Evolutionary conservation across 2,113 vertebrate genomes (phyloP).

Genomic region (Psittacus erithacus): DNA sequence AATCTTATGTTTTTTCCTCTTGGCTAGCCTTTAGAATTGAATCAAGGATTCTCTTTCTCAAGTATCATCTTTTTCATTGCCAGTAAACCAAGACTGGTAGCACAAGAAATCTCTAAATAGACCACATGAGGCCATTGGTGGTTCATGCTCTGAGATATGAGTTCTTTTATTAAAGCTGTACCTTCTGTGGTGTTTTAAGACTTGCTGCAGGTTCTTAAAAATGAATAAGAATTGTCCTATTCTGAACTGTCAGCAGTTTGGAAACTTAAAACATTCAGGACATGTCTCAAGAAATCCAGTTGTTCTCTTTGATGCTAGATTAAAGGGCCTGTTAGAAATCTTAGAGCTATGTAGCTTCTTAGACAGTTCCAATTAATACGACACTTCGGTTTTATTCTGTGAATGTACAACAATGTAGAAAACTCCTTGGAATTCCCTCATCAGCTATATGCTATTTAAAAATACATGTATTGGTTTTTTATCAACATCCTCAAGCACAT

Average conservation of each 20-base stretch:
- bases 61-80: neutral
- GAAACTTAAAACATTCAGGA: conserved; percentile 34
- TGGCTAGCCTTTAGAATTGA: neutral
- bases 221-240: neutral
- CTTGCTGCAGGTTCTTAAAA: conserved; percentile 22
- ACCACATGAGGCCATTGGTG: conserved; percentile 14
- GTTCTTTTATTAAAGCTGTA: conserved; percentile 35
- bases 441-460: conserved; percentile 12
- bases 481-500: neutral
- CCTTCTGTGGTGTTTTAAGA: conserved; percentile 25
- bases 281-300: conserved; percentile 19
- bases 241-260: conserved; percentile 37
- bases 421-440: conserved; percentile 40
- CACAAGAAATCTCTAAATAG: neutral
- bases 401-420: conserved; percentile 31
- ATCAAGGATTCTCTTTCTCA: neutral
- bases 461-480: conserved; percentile 51
- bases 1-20: neutral
- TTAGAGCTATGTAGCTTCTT: conserved; percentile 35
- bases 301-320: conserved; percentile 41
- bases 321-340: conserved; percentile 19
- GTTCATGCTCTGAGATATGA: neutral
- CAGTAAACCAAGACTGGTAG: neutral
- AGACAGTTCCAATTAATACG: conserved; percentile 33
- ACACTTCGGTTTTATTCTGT: conserved; percentile 54